phyloP scores from a whole-genome alignment of 2,797 vertebrate species.

The Micropoecilia bifurca region DNA sequence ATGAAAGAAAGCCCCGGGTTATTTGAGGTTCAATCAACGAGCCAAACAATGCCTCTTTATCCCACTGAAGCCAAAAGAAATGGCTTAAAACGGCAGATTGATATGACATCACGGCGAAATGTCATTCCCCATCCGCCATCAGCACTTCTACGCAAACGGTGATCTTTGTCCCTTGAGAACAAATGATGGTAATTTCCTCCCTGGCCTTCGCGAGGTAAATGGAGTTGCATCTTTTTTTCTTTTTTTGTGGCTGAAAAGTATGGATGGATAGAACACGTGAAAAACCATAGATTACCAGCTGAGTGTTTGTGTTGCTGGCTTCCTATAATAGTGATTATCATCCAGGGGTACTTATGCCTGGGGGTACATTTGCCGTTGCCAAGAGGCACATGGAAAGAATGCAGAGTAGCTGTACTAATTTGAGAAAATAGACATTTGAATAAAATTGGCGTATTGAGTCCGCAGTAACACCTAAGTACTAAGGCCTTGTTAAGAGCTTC shows the following conservation, averaged over 20 bases:
- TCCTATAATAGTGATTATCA: constrained; percentile 13
- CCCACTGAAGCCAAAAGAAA: constrained; percentile 29
- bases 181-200: constrained; percentile 55
- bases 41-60: constrained; percentile 59
- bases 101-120: constrained; percentile 45
- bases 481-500: constrained; percentile 1
- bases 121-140: constrained; percentile 31
- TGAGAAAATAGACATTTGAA: constrained; percentile 25
- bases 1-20: constrained; percentile 53
- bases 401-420: constrained; percentile 22
- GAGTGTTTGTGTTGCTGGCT: constrained; percentile 49
- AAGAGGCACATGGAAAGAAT: constrained; percentile 22
- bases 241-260: constrained; percentile 11
- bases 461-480: constrained; percentile 22
- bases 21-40: constrained; percentile 56
- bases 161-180: constrained; percentile 37
- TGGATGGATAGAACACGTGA: constrained; percentile 5
- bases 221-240: constrained; percentile 7
- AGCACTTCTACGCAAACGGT: constrained; percentile 21
- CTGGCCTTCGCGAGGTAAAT: constrained; percentile 53
- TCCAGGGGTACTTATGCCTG: constrained; percentile 11
- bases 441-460: constrained; percentile 24
- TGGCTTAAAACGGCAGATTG: constrained; percentile 44
- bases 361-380: constrained; percentile 14
- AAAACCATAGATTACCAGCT: constrained; percentile 14